Conservation (phyloP, 2,113 vertebrate genomes). For the Poicephalus meyeri region DNA sequence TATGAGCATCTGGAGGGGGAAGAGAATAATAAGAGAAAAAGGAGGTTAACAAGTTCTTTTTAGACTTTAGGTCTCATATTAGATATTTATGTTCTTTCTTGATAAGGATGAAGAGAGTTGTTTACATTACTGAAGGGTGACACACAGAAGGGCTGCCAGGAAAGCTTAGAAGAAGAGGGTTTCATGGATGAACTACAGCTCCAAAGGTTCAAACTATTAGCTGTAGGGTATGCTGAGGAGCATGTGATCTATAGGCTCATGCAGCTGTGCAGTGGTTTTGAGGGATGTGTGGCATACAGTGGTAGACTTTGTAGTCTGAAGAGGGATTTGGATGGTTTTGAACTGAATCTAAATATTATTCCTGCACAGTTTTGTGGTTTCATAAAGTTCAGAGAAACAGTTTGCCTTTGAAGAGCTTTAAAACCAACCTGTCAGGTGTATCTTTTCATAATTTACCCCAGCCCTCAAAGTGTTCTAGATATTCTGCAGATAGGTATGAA, state of each 20-base stretch:
- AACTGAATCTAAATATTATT: neutral
- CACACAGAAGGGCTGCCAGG: neutral
- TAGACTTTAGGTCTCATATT: neutral
- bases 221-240: neutral
- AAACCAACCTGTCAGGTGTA: neutral
- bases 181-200: neutral
- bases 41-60: neutral
- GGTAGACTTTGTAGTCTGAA: neutral
- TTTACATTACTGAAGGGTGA: neutral
- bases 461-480: neutral
- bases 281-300: neutral
- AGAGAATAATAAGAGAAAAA: neutral
- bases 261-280: slow-evolving; percentile 36
- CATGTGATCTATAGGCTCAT: neutral
- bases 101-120: neutral
- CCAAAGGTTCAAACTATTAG: neutral
- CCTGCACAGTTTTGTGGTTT: neutral
- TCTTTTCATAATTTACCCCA: neutral
- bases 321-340: slow-evolving; percentile 13
- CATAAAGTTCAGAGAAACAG: slow-evolving; percentile 15
- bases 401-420: slow-evolving; percentile 27
- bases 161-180: neutral
- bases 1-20: neutral
- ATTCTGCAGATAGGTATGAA: neutral
- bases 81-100: neutral